Conservation (phyloP, 2,113 vertebrate genomes). For the Aythya baeri region DNA sequence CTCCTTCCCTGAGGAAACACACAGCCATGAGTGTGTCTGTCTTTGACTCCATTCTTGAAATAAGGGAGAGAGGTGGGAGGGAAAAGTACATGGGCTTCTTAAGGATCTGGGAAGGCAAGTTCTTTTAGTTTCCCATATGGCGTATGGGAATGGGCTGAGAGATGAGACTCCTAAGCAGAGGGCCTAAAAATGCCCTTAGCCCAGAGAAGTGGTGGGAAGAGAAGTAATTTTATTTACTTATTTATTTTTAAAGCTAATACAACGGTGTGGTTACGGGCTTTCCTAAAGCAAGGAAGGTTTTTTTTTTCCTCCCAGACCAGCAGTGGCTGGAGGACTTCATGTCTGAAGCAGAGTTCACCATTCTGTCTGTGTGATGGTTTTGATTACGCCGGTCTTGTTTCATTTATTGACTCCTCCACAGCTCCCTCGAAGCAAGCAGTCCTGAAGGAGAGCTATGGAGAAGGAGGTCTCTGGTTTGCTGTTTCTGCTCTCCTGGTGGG, state of each 20-base stretch:
- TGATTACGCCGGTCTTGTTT: background rate
- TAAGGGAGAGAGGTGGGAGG: slow-evolving; percentile 52
- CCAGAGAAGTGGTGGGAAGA: background rate
- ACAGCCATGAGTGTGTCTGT: background rate
- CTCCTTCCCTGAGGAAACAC: background rate
- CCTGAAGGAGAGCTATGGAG: background rate
- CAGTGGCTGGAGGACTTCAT: background rate
- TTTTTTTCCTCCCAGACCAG: background rate
- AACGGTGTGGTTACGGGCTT: background rate
- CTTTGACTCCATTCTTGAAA: slow-evolving; percentile 1
- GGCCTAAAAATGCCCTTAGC: background rate
- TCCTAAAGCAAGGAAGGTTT: background rate
- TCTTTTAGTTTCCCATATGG: slow-evolving; percentile 38
- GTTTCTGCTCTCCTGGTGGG: rapidly evolving
- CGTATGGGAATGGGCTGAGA: background rate
- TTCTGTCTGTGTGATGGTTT: background rate
- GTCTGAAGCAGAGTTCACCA: background rate
- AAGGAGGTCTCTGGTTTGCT: rapidly evolving
- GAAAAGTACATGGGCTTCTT: slow-evolving; percentile 52
- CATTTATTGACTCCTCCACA: background rate
- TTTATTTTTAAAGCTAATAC: background rate
- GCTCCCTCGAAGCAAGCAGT: background rate
- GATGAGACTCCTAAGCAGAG: background rate
- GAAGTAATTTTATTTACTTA: background rate
- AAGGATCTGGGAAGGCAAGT: slow-evolving; percentile 16